Base-by-base conservation (phyloP, 2,888 invertebrate species). In the Ctena decussata region DNA sequence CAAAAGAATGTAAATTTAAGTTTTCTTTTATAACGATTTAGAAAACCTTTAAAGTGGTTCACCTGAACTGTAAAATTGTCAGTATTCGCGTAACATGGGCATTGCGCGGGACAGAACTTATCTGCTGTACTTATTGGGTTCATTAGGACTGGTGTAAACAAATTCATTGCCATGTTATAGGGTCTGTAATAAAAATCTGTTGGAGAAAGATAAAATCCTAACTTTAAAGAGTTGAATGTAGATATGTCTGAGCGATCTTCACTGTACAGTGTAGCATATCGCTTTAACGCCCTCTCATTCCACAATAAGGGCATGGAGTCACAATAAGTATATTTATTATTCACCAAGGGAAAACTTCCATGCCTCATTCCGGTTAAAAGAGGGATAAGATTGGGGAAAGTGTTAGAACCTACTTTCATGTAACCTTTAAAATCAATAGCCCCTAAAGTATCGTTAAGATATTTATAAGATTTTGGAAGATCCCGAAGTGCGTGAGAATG, bases 1-100 rank as follows among this genome's bases (percentile, higher is more conserved):
- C 98, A 98, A 93, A 98, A 97, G 91, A 98, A 97, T 0, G 97
- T 97, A 95, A 98, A 98, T 92, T 97, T 97, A 21, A 97, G 97
- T 1, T 97, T 96, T 0, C 96, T 94, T 72, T 96, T 96, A 94
- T 98, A 97, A 6, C 96, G 96, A 0, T 96, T 95, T 0, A 97
- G 98, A n/a, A n/a, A n/a, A n/a, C n/a, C n/a, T n/a, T n/a, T n/a
- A n/a, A n/a, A n/a, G n/a, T n/a, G n/a, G n/a, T n/a, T n/a, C n/a
- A n/a, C n/a, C n/a, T n/a, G n/a, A n/a, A n/a, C n/a, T n/a, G n/a
- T n/a, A n/a, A n/a, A n/a, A n/a, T n/a, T n/a, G n/a, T n/a, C n/a
- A n/a, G n/a, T n/a, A n/a, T n/a, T n/a, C n/a, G n/a, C n/a, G 37
- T 97, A 96, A 93, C 98, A 98, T 18, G 60, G 60, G 18, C 60